Base-by-base conservation (phyloP, 1,140 invertebrate genomes). In the Leptinotarsa lineolata region DNA sequence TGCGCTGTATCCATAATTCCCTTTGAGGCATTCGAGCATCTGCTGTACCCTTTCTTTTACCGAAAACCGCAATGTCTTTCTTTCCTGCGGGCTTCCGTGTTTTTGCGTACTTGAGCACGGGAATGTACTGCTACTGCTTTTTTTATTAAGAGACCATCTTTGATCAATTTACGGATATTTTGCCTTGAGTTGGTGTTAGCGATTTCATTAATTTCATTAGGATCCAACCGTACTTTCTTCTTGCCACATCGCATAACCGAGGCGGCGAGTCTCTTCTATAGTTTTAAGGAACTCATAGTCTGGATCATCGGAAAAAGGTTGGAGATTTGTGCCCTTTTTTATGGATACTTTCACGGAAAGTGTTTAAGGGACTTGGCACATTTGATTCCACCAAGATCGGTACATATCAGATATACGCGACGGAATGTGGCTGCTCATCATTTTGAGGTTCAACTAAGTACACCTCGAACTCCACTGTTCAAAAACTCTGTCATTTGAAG, bases 161-260 rank as follows among this genome's bases (percentile, higher is more conserved):
- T 99, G 76, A 99, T 96, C 82, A 99, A 88, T 86, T 99, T 99
- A 78, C 98, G 91, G 83, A 99, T 97, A 86, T 98, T 99, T 88
- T 99, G 97, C 83, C 97, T 89, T 71, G 97, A 99, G 85, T 99
- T 99, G 77, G 98, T 99, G 86, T 99, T 99, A 74, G 97, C 94
- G 84, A 99, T 99, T 88, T 99, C 98, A 85, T 96, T 98, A 81
- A 96, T 97, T 91, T 99, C 98, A 90, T 99, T 99, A 63, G 98
- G 98, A 90, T 99, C 98, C 84, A 99, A 90, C 98, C 98, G 99
- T 59, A 99, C 97, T 86, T 99, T 99, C 83, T 99, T 98, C 88
- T 96, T 96, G 81, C 98, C 98, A 87, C 98, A 99, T 92, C 97
- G 90, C 89, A 99, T 93, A 79, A 99, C 97, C 82, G 96, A 95